phyloP scores from a whole-genome alignment of 2,797 vertebrate genomes.

The Siniperca obscura region DNA sequence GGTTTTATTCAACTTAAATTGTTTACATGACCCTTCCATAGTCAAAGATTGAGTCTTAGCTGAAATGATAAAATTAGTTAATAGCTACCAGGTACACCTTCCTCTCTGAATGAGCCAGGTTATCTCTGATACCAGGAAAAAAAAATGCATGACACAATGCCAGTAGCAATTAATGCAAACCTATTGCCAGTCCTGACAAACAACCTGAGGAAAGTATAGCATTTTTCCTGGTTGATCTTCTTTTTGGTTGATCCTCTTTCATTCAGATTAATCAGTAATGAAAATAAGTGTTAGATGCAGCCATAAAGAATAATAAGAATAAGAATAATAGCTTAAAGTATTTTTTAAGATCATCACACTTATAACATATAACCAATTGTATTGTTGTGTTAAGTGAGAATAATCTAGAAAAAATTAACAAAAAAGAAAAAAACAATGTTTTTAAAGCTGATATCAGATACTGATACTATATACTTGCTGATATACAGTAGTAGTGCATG shows the following conservation, averaged over 20 bases:
- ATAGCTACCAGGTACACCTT: neutral
- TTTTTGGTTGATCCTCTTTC: too few species aligned
- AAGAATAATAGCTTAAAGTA: too few species aligned
- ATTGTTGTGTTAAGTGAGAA: neutral
- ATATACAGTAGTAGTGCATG: neutral
- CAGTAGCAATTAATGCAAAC: constrained; percentile 4
- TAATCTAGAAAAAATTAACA: neutral
- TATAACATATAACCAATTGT: neutral
- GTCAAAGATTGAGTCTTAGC: neutral
- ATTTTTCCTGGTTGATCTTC: neutral
- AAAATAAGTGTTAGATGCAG: too few species aligned
- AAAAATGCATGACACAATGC: neutral
- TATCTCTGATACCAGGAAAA: neutral
- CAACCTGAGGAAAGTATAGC: neutral
- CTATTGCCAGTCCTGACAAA: neutral
- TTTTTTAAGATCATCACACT: neutral
- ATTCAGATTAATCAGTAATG: too few species aligned
- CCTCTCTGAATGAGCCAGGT: constrained; percentile 18
- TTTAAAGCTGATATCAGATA: neutral
- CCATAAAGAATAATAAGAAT: too few species aligned
- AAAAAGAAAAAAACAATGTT: neutral
- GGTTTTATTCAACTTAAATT: constrained; percentile 11
- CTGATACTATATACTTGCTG: neutral
- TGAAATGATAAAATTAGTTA: neutral
- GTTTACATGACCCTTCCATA: neutral